Conservation (phyloP, 2,888 invertebrate genomes). For the Blastobasis adustella region DNA sequence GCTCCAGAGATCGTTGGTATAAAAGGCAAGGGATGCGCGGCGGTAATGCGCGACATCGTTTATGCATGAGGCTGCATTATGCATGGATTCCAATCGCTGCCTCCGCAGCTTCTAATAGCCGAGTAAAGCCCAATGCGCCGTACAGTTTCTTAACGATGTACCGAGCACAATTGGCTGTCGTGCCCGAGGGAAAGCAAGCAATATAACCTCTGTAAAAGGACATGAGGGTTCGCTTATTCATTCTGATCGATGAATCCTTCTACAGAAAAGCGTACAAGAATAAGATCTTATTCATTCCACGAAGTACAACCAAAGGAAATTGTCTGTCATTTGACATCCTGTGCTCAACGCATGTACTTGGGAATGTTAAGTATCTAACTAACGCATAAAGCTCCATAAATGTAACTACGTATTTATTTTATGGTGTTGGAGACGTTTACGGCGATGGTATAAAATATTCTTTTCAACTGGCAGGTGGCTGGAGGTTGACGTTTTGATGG, state of each 20-base stretch:
- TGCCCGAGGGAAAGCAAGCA: slow-evolving; percentile 20
- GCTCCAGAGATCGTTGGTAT: slow-evolving; percentile 33
- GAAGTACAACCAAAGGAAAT: not conserved
- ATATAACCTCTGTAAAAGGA: slow-evolving; percentile 10
- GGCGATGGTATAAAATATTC: not conserved
- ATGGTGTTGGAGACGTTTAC: too few species aligned
- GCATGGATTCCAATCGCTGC: slow-evolving; percentile 53
- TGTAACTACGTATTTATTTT: too few species aligned
- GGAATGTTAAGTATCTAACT: not conserved
- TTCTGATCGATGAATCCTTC: not conserved
- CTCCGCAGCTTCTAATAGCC: slow-evolving; percentile 40
- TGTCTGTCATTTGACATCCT: not conserved
- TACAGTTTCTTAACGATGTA: slow-evolving; percentile 16
- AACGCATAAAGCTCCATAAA: not conserved
- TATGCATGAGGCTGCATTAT: slow-evolving; percentile 64
- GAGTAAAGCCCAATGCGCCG: slow-evolving; percentile 29
- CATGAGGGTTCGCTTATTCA: slow-evolving; percentile 15
- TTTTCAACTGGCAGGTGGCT: not conserved
- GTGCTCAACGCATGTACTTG: not conserved
- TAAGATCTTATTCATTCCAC: not conserved
- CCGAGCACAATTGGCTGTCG: slow-evolving; percentile 22
- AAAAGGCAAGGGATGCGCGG: slow-evolving; percentile 35
- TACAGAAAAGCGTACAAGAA: not conserved
- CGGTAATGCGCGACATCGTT: slow-evolving; percentile 47
- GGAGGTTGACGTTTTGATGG: slow-evolving; percentile 2